A percentile compares a stretch with the other conserved stretches of the same genome.
These are phyloP conservation scores for Apeira syringaria DNA, from an alignment of 2,888 invertebrate species.

Conservation along the genomic window DNA sequence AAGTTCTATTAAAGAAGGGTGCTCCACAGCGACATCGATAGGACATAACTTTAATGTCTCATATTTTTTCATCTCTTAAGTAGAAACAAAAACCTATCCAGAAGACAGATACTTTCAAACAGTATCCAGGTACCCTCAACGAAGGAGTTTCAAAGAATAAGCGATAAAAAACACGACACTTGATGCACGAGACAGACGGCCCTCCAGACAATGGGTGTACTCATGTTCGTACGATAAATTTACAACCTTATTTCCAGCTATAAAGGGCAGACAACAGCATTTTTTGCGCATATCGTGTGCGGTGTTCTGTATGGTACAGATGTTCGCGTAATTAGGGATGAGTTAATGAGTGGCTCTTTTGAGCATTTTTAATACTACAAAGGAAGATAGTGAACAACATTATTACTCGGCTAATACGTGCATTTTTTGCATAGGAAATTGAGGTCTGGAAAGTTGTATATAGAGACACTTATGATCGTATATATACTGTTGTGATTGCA, in stretches of 20 bases:
- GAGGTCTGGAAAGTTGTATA: too few species aligned
- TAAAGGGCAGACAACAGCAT: constrained; percentile 21
- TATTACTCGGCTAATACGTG: constrained; percentile 3
- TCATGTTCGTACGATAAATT: constrained; percentile 59
- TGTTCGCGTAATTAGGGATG: constrained; percentile 54
- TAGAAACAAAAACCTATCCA: constrained; percentile 14
- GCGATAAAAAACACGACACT: constrained; percentile 70
- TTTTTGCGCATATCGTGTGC: constrained; percentile 7
- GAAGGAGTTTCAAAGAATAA: constrained; percentile 47
- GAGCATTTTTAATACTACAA: constrained; percentile 30
- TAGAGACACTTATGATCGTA: too few species aligned
- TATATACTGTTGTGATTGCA: too few species aligned
- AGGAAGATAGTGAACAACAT: constrained; percentile 11
- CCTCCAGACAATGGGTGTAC: constrained; percentile 71
- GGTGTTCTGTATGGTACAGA: constrained; percentile 44
- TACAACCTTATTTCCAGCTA: constrained; percentile 14
- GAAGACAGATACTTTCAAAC: constrained; percentile 16
- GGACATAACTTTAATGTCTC: constrained; percentile 5
- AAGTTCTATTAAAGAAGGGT: not conserved
- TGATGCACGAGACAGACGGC: constrained; percentile 70
- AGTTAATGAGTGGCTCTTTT: constrained; percentile 40
- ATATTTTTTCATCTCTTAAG: not conserved
- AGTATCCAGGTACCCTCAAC: constrained; percentile 22
- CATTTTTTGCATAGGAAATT: too few species aligned
- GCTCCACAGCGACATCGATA: not conserved